Base-by-base conservation (phyloP, 2,113 vertebrate species). In the Scopus umbretta region DNA sequence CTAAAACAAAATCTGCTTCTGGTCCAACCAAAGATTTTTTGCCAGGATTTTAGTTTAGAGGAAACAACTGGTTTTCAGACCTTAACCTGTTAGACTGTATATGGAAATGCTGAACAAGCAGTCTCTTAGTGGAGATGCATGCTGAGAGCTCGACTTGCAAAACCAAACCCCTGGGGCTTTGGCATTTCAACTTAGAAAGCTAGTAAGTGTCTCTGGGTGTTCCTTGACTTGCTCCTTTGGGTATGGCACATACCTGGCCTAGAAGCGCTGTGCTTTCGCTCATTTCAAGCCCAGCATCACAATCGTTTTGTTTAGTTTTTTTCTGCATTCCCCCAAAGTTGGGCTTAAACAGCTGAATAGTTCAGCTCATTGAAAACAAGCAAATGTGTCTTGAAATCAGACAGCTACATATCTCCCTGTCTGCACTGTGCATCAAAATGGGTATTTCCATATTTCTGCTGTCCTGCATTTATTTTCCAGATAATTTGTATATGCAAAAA, bases 1-100 rank as follows among this genome's bases (percentile, higher is more conserved):
- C 82, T 95, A 68, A 95, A 81, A 29, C 14, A 50, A 81, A 94
- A 90, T 83, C 62, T 94, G 50, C 78, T 62, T 90, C 88, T 90
- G 66, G 29, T 90, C 62, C 83, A 67, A 88, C 53, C 42, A n/a
- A 45, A 78, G n/a, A 10, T 45, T 47, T 90, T 91, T 87, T 68
- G 45, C 84, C 45, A 94, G 36, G 45, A 47, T 70, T 94, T 85
- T 55, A 86, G 34, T 50, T 82, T 30, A 18, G 85, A 87, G 50
- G 84, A 94, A 90, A 55, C 91, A 5, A 40, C 0, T 70, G 55
- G 9, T 11, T 95, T 95, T 94, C 53, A 94, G 38, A 67, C 86
- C 29, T 87, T 67, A 71, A 66, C 91, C 62, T 94, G 50, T 79
- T 80, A 67, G 78, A 17, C 29, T 55, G 4, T 49, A 0, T 49